Conservation (phyloP, 2,113 vertebrate genomes). For the Propithecus coquereli region DNA sequence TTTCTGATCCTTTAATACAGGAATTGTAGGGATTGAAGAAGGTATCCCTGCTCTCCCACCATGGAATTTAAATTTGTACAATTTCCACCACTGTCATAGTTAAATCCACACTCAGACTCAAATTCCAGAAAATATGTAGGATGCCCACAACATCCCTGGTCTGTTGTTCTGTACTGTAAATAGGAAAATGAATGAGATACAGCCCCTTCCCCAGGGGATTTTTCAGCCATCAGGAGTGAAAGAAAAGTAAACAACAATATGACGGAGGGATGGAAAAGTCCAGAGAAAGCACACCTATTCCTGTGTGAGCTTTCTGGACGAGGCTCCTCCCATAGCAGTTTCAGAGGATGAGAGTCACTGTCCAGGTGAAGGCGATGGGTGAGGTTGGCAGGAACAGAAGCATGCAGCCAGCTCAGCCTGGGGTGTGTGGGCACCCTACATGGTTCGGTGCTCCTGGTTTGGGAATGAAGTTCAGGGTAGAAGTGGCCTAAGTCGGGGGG, state of each 20-base stretch:
- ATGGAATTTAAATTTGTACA: not conserved
- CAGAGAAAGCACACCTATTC: not conserved
- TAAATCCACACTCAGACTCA: not conserved
- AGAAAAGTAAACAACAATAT: not conserved
- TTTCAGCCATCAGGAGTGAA: not conserved
- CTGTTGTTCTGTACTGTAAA: not conserved
- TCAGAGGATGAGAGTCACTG: not conserved
- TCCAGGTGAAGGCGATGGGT: not conserved
- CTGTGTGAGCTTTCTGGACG: not conserved
- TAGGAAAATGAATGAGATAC: not conserved
- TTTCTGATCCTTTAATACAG: not conserved
- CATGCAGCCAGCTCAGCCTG: not conserved
- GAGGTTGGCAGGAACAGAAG: not conserved
- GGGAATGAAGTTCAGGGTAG: not conserved
- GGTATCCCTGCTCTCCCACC: accelerated
- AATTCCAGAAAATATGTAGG: not conserved
- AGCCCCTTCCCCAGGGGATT: not conserved
- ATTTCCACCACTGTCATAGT: not conserved
- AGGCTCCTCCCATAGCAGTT: not conserved
- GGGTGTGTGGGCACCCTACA: not conserved
- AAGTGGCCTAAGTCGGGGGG: accelerated
- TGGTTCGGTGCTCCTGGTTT: not conserved
- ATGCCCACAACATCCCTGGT: not conserved
- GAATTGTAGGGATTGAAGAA: not conserved
- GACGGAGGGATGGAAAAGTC: not conserved